Evolutionary conservation across 2,797 vertebrate genomes (phyloP), one percentile per base, ranked within the genome.

Genomic region (Phrynocephalus guinanensis): DNA sequence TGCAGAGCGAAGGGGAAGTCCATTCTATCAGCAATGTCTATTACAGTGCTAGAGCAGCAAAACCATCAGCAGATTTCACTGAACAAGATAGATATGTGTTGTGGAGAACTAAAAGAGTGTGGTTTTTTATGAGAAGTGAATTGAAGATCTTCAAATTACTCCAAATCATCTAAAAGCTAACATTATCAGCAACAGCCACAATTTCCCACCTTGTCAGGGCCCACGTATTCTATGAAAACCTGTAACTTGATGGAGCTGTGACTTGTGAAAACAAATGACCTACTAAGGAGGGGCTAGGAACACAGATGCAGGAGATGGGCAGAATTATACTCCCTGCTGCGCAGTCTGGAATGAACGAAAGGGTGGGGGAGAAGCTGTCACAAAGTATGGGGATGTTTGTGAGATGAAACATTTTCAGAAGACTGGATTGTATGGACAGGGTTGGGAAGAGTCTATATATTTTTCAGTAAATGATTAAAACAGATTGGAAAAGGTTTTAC

Each of bases 401-500:
- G 48, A 71, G 77, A 20, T 22, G 71, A 86, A 79, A 28, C 63
- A 30, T 70, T 44, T 83, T 71, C 77, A 71, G 68, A 71, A 86
- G 48, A 56, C 30, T 20, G 66, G n/a, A 79, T 52, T 22, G 7
- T 56, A 20, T 68, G 13, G 77, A 71, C 13, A 71, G 5, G 20
- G 16, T 79, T 86, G 66, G 3, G 71, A 85, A 70, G 10, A 28
- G 8, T 26, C 66, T 71, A 4, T 80, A 71, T 38, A 52, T 28
- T 68, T 85, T 24, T 52, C 63, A 79, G 68, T 71, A 72, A 60
- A 18, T 71, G 30, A 86, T 63, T 22, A 22, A 4, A 79, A 52
- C 2, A 56, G 26, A 52, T 3, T 16, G n/a, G 76, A 22, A 72
- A 86, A 66, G 38, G 16, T 63, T 63, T 63, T 63, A 63, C 60